Evolutionary conservation across 2,113 vertebrate species (phyloP).

Genomic region (Pteruthius melanotis): DNA sequence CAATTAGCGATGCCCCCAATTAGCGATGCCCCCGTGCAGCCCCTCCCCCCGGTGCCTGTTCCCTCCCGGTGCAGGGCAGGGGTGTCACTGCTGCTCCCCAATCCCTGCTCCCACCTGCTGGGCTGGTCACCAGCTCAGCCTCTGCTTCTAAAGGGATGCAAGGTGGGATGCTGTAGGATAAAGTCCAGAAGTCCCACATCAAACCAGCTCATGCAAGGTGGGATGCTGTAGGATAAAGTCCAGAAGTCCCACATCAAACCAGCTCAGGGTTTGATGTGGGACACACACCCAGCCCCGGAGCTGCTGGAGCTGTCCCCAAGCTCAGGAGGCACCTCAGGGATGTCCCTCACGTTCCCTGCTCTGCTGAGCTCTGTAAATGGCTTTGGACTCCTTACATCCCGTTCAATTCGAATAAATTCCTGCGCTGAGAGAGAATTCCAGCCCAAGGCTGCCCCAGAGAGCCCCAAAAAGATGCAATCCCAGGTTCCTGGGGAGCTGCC

Average conservation of each 20-base stretch:
- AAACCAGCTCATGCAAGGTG: no score
- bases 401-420: neutral
- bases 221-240: neutral
- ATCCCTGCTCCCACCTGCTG: neutral
- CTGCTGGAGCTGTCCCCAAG: neutral
- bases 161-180: neutral
- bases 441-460: neutral
- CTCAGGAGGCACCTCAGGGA: neutral
- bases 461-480: neutral
- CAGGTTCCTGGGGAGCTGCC: neutral
- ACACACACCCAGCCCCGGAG: neutral
- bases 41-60: accelerated
- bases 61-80: accelerated
- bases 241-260: neutral
- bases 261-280: neutral
- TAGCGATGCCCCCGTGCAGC: accelerated
- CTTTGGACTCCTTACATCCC: neutral
- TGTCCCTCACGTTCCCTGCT: accelerated
- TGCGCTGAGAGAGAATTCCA: neutral
- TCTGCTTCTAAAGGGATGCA: neutral
- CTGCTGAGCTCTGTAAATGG: neutral
- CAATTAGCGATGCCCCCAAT: accelerated
- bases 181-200: no score
- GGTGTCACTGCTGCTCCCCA: accelerated
- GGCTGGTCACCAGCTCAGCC: no score